These are phyloP conservation scores for Sylvietta virens DNA, from an alignment of 2,113 vertebrate genomes.

Conservation along the genomic window DNA sequence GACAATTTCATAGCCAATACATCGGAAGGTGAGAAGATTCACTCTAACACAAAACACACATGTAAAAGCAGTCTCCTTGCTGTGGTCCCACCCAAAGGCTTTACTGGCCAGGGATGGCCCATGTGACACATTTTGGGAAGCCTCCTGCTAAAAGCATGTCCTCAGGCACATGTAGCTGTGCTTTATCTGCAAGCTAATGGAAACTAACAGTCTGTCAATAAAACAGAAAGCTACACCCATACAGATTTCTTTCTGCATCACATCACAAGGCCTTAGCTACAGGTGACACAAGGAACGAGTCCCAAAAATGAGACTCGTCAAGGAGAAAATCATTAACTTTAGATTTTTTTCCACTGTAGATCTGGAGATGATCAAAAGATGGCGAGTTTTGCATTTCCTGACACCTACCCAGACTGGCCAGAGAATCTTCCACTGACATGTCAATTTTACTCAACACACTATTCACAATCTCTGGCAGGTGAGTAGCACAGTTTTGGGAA, in stretches of 20 bases:
- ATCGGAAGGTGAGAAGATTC: background rate
- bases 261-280: background rate
- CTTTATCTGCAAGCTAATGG: background rate
- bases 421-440: conserved; percentile 57
- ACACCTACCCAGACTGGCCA: conserved; percentile 25
- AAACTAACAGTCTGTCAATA: background rate
- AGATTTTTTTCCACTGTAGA: background rate
- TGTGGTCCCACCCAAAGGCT: background rate
- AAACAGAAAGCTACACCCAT: background rate
- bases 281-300: background rate
- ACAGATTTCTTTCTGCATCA: background rate
- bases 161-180: background rate
- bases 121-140: background rate
- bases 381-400: background rate
- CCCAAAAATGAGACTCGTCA: background rate
- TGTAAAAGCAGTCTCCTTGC: background rate
- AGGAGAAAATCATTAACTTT: background rate
- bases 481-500: conserved; percentile 19
- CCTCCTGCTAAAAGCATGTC: background rate
- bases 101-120: background rate
- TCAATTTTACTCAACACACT: conserved; percentile 75
- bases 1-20: background rate
- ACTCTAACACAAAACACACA: background rate
- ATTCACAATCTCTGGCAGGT: conserved; percentile 77
- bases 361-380: background rate